These are phyloP conservation scores for Spatulosminthurus flaviceps DNA, from an alignment of 2,888 invertebrate genomes.

Conservation along the genomic window DNA sequence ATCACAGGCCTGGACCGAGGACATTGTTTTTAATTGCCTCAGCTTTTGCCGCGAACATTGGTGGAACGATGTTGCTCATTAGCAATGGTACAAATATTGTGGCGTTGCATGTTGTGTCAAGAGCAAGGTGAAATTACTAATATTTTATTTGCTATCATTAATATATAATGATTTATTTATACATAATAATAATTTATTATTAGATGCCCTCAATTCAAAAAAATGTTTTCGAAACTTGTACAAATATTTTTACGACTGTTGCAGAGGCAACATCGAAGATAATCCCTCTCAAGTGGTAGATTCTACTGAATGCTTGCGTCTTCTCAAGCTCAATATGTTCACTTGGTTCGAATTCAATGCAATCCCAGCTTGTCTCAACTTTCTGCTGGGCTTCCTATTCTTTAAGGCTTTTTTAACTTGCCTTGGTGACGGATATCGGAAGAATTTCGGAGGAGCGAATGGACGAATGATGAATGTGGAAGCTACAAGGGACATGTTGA, in stretches of 20 bases:
- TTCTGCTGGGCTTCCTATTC: not conserved
- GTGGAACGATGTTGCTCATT: not conserved
- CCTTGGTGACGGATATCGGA: not conserved
- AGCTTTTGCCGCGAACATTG: not conserved
- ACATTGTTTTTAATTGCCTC: not conserved
- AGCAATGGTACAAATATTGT: not conserved
- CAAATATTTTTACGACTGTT: not conserved
- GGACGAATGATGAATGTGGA: not conserved
- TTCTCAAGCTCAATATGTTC: not conserved
- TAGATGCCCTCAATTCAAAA: too few relatives aligned
- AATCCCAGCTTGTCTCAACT: not conserved
- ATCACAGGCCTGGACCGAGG: not conserved
- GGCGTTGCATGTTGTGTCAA: not conserved
- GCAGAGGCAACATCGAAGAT: not conserved
- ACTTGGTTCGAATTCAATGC: conserved; percentile 13
- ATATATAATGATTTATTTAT: too few relatives aligned
- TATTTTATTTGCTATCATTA: too few relatives aligned
- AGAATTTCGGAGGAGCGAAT: not conserved
- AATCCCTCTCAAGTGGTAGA: not conserved
- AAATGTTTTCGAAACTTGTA: too few relatives aligned
- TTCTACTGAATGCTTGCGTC: not conserved
- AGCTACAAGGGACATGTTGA: not conserved
- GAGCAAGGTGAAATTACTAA: not conserved
- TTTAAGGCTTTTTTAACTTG: not conserved
- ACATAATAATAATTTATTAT: too few relatives aligned